phyloP scores from a whole-genome alignment of 1,140 invertebrate species.

The Zaprionus tsacasi region DNA sequence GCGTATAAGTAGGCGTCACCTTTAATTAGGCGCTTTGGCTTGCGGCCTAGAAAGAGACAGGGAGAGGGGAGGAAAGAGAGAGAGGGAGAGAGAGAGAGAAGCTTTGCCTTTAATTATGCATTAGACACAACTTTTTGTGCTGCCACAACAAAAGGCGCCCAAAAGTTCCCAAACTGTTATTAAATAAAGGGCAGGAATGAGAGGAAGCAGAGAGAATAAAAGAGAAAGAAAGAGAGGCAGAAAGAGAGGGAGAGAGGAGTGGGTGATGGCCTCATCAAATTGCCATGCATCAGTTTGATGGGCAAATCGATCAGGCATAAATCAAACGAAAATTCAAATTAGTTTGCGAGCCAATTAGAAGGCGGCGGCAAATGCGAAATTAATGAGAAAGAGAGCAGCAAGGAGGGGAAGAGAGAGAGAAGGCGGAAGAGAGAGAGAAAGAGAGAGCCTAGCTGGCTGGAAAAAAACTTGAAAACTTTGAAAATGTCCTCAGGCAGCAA shows the following conservation, averaged over 20 bases:
- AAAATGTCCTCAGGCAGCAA: neutral
- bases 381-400: constrained; percentile 53
- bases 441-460: neutral
- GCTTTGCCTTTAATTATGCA: constrained; percentile 71
- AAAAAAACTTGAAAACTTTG: constrained; percentile 4
- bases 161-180: constrained; percentile 55
- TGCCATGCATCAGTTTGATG: constrained; percentile 50
- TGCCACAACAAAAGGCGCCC: constrained; percentile 40
- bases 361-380: constrained; percentile 59
- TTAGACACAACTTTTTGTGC: constrained; percentile 51
- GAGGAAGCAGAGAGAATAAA: neutral
- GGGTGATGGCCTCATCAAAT: constrained; percentile 55
- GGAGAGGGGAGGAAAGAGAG: neutral
- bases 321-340: constrained; percentile 81
- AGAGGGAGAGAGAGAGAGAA: neutral
- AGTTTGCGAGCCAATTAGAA: constrained; percentile 71
- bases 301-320: constrained; percentile 78
- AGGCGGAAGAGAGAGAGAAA: neutral
- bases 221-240: neutral
- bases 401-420: neutral
- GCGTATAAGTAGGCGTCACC: constrained; percentile 61
- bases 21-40: constrained; percentile 62
- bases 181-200: constrained; percentile 52
- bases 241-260: neutral
- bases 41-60: neutral